Evolutionary conservation across 2,797 vertebrate species (phyloP).

Genomic region (Delichon dasypus): DNA sequence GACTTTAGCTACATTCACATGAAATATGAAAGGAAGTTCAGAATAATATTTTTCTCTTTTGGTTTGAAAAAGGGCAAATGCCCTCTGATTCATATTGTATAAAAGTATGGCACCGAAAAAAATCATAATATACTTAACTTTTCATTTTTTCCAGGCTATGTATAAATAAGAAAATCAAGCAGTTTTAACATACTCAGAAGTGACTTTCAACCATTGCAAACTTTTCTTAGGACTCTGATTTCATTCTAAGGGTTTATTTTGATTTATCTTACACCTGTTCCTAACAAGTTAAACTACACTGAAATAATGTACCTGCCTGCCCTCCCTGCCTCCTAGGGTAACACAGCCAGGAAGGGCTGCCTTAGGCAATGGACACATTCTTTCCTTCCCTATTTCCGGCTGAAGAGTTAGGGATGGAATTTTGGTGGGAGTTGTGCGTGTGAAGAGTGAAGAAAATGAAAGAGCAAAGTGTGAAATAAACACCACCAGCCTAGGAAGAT

Average conservation of each 20-base stretch:
- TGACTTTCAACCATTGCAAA: background rate
- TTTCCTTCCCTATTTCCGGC: background rate
- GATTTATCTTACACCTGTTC: slow-evolving; percentile 13
- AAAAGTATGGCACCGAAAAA: background rate
- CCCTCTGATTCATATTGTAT: background rate
- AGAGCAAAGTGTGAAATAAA: background rate
- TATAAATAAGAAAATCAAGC: background rate
- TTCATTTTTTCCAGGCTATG: background rate
- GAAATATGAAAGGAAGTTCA: background rate
- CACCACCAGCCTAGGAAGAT: background rate
- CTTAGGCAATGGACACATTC: background rate
- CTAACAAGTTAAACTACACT: background rate
- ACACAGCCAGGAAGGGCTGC: background rate
- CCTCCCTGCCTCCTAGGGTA: background rate
- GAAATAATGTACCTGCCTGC: background rate
- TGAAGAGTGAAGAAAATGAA: background rate
- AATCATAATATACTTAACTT: background rate
- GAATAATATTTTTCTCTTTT: background rate
- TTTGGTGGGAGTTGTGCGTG: background rate
- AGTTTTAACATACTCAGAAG: background rate
- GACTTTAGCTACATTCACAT: background rate
- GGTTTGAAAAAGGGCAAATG: background rate
- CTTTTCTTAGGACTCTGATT: background rate
- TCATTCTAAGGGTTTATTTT: background rate
- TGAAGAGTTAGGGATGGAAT: background rate